Conservation (phyloP, 2,113 vertebrate species). For the Leuciscus idus region DNA sequence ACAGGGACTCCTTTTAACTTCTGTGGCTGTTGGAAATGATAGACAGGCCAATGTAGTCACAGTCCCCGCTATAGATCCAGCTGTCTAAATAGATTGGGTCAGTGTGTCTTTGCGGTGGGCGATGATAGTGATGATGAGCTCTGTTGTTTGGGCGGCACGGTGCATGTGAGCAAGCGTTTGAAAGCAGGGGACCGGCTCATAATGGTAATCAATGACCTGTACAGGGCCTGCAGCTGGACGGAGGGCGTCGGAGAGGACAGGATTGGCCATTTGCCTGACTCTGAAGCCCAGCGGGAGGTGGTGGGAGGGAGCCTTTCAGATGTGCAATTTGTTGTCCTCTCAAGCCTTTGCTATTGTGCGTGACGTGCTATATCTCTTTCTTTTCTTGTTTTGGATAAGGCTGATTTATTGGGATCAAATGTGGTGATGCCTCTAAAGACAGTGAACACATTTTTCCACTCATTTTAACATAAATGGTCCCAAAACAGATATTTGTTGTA, state of each 20-base stretch:
- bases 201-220: slow-evolving; percentile 44
- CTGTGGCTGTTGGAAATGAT: slow-evolving; percentile 32
- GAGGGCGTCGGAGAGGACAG: neutral
- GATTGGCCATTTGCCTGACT: slow-evolving; percentile 35
- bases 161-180: slow-evolving; percentile 15
- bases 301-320: slow-evolving; percentile 24
- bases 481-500: slow-evolving; percentile 10
- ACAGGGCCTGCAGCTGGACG: slow-evolving; percentile 44
- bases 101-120: slow-evolving; percentile 16
- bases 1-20: slow-evolving; percentile 26
- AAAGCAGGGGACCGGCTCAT: slow-evolving; percentile 24
- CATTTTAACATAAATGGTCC: neutral
- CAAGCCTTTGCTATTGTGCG: neutral
- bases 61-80: slow-evolving; percentile 26
- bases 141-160: slow-evolving; percentile 27
- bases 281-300: slow-evolving; percentile 8
- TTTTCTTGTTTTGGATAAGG: slow-evolving; percentile 3
- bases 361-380: neutral
- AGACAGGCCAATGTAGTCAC: slow-evolving; percentile 36
- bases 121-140: slow-evolving; percentile 34
- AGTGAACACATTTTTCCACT: neutral
- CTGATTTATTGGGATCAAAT: neutral
- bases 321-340: slow-evolving; percentile 37
- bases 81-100: slow-evolving; percentile 46
- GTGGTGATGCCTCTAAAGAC: neutral